phyloP scores from a whole-genome alignment of 2,113 vertebrate species.

The Taxidea taxus region DNA sequence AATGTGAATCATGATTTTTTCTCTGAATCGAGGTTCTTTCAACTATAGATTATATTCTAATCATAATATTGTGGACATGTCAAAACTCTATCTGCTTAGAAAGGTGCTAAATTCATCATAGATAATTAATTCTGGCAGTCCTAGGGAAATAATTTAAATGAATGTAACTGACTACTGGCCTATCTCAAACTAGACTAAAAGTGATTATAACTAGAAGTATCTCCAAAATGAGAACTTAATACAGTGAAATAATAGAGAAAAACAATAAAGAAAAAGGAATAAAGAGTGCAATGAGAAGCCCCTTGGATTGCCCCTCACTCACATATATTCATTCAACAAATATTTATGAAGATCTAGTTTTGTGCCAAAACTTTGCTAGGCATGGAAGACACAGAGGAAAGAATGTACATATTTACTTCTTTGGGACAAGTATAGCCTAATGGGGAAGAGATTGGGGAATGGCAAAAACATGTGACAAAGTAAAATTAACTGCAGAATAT shows the following conservation, averaged over 20 bases:
- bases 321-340: background rate
- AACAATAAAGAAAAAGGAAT: background rate
- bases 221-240: background rate
- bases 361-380: background rate
- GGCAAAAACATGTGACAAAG: background rate
- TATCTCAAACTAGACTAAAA: background rate
- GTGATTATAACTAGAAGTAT: background rate
- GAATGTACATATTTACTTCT: background rate
- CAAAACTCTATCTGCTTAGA: background rate
- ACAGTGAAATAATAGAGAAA: background rate
- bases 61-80: background rate
- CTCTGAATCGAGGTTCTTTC: background rate
- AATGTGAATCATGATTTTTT: background rate
- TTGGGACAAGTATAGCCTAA: background rate
- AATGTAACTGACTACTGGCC: background rate
- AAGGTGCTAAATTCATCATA: background rate
- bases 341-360: background rate
- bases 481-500: background rate
- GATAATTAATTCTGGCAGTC: background rate
- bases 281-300: background rate
- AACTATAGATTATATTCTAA: background rate
- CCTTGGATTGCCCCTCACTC: background rate
- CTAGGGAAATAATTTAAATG: background rate
- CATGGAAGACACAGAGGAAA: background rate
- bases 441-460: background rate